These are phyloP conservation scores for Nemurella pictetii DNA, from an alignment of 2,888 invertebrate species.

Conservation along the genomic window DNA sequence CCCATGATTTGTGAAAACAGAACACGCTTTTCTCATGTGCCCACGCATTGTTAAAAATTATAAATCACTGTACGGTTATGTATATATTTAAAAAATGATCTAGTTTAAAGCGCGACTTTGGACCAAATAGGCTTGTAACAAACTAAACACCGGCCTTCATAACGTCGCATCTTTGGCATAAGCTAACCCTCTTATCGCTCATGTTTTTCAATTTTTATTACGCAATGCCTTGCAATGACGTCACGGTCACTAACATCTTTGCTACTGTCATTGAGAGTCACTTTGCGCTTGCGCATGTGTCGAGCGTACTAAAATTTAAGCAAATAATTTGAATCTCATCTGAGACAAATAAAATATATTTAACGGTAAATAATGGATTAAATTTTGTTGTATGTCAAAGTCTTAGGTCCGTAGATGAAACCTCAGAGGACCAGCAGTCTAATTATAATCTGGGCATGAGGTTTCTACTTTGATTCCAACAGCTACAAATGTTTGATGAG, in stretches of 20 bases:
- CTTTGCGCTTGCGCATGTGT: no score
- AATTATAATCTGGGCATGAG: no score
- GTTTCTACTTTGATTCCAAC: no score
- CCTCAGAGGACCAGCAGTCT: no score
- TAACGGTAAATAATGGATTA: no score
- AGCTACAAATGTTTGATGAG: no score
- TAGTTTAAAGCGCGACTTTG: not conserved
- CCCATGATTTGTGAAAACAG: conserved; percentile 3
- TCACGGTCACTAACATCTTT: no score
- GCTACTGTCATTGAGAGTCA: no score
- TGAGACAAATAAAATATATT: no score
- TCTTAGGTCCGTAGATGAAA: no score
- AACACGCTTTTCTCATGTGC: not conserved
- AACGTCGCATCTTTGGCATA: not conserved
- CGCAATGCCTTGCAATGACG: no score
- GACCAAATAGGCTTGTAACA: not conserved
- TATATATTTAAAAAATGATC: not conserved
- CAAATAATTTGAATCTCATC: not conserved
- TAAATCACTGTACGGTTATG: not conserved
- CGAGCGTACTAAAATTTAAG: not conserved
- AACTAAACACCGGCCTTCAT: not conserved
- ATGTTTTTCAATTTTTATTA: not conserved
- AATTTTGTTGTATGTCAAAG: no score
- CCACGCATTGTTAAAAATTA: not conserved
- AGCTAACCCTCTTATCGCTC: not conserved